Conservation (phyloP, 2,797 vertebrate genomes). For the Peromyscus eremicus region DNA sequence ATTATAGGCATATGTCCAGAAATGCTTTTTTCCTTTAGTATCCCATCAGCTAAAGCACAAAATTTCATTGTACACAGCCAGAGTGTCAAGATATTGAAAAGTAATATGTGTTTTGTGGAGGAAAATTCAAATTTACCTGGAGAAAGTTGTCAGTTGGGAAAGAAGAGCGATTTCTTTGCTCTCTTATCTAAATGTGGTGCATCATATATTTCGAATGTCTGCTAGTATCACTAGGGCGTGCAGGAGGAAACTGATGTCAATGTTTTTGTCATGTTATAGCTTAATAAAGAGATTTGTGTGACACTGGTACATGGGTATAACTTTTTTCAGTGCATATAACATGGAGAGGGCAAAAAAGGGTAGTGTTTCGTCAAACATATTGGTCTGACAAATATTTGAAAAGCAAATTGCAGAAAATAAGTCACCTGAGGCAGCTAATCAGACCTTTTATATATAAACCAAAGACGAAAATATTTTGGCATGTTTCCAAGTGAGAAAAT, state of each 20-base stretch:
- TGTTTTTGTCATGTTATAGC: neutral
- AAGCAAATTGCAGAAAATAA: neutral
- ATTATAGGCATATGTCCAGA: neutral
- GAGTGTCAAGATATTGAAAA: neutral
- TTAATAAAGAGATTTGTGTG: neutral
- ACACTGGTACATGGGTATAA: neutral
- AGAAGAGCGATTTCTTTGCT: neutral
- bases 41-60: neutral
- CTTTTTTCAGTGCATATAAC: neutral
- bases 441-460: neutral
- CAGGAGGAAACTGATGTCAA: neutral
- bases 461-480: neutral
- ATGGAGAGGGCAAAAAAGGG: neutral
- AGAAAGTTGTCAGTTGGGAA: neutral
- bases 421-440: neutral
- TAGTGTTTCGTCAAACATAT: neutral
- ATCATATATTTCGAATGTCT: neutral
- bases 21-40: neutral
- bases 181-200: neutral
- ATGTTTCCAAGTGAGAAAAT: neutral
- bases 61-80: neutral
- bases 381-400: neutral
- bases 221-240: neutral
- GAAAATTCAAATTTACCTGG: neutral
- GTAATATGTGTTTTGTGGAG: neutral